Evolutionary conservation across 2,797 vertebrate species (phyloP).

Genomic region (Tinamus major): DNA sequence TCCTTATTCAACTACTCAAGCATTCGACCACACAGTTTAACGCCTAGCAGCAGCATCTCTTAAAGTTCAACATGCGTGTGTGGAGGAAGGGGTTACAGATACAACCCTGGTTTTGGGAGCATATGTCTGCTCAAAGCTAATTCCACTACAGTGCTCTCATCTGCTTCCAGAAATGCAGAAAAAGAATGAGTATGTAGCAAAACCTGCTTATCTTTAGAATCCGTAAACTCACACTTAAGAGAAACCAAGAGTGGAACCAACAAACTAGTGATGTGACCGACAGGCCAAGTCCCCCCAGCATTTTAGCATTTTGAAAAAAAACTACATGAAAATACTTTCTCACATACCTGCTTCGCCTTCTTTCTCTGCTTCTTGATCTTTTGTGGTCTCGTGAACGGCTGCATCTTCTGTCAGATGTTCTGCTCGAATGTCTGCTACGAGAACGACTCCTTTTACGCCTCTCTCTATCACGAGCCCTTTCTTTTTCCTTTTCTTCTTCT

Average conservation of each 20-base stretch:
- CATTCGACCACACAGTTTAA: not conserved
- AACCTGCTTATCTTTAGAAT: not conserved
- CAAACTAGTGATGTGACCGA: not conserved
- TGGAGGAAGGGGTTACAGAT: not conserved
- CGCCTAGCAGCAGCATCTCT: too few species aligned
- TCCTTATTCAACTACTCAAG: not conserved
- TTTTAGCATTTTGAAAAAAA: not conserved
- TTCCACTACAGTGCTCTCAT: not conserved
- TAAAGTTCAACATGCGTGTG: not conserved
- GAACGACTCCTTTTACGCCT: conserved; percentile 93
- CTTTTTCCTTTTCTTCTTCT: conserved; percentile 84
- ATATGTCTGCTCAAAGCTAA: not conserved
- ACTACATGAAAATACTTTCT: not conserved
- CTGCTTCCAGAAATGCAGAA: not conserved
- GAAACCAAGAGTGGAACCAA: not conserved
- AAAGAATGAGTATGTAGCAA: not conserved
- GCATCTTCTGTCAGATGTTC: conserved; percentile 90
- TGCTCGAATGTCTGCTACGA: conserved; percentile 92
- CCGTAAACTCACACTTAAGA: not conserved
- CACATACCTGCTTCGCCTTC: conserved; percentile 91
- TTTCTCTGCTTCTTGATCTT: conserved; percentile 93
- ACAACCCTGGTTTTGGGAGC: not conserved
- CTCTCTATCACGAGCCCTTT: conserved; percentile 82
- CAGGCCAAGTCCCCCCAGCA: not conserved
- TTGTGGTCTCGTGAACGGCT: conserved; percentile 93